phyloP scores from a whole-genome alignment of 2,113 vertebrate species.

The Salvelinus sp. region DNA sequence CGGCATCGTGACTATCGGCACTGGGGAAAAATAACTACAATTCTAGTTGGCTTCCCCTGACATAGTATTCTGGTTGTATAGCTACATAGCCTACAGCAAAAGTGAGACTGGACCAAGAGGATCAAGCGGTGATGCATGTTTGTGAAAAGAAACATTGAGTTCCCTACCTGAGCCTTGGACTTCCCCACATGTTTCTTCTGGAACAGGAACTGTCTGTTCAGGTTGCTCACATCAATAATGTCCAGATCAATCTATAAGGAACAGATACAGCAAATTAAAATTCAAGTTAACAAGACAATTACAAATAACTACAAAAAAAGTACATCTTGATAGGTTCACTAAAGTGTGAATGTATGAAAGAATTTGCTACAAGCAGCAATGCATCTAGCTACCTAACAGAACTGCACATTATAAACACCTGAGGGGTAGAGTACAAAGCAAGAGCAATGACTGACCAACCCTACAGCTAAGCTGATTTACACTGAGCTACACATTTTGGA shows the following conservation, averaged over 20 bases:
- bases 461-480: no score
- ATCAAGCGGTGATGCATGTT: not conserved
- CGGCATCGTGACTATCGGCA: no score
- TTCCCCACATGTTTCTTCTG: conserved; percentile 99
- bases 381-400: no score
- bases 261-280: not conserved
- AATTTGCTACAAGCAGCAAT: no score
- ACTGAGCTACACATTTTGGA: no score
- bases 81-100: not conserved
- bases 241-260: conserved; percentile 90
- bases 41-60: no score
- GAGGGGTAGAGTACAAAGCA: no score
- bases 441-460: no score
- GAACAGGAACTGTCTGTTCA: conserved; percentile 97
- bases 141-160: not conserved
- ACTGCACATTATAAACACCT: no score
- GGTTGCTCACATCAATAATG: conserved; percentile 98
- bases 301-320: not conserved
- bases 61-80: not conserved
- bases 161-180: conserved; percentile 92
- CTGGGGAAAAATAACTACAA: no score
- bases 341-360: not conserved
- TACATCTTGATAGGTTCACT: not conserved
- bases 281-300: no score
- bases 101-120: not conserved